phyloP scores from a whole-genome alignment of 2,797 vertebrate genomes.

The Schizothorax lantsangensis region DNA sequence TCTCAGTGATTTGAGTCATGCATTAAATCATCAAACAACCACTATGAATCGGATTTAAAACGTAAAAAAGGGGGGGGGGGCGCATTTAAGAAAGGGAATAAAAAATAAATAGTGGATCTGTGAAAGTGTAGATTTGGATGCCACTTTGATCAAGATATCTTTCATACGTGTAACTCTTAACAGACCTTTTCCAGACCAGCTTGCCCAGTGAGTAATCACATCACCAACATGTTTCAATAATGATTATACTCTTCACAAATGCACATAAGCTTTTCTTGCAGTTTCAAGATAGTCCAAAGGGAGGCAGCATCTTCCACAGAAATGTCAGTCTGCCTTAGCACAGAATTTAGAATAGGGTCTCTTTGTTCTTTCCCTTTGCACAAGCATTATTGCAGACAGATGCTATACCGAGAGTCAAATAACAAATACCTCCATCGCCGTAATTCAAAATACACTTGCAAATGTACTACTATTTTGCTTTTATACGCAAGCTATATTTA shows the following conservation, averaged over 20 bases:
- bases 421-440: neutral
- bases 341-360: conserved; percentile 31
- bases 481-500: neutral
- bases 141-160: conserved; percentile 25
- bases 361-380: conserved; percentile 37
- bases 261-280: conserved; percentile 14
- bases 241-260: conserved; percentile 15
- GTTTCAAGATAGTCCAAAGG: conserved; percentile 32
- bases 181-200: conserved; percentile 4
- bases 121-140: conserved; percentile 43
- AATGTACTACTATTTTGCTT: neutral
- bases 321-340: conserved; percentile 17
- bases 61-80: neutral
- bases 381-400: conserved; percentile 23
- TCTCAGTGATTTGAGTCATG: conserved; percentile 30
- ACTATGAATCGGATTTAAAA: conserved; percentile 36
- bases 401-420: neutral
- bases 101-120: conserved; percentile 17
- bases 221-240: conserved; percentile 37
- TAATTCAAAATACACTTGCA: neutral
- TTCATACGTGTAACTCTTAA: neutral
- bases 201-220: conserved; percentile 15
- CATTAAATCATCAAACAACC: conserved; percentile 42
- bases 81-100: conserved; percentile 8
- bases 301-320: conserved; percentile 33